Evolutionary conservation across 2,113 vertebrate species (phyloP).

Genomic region (Ciconia boyciana): DNA sequence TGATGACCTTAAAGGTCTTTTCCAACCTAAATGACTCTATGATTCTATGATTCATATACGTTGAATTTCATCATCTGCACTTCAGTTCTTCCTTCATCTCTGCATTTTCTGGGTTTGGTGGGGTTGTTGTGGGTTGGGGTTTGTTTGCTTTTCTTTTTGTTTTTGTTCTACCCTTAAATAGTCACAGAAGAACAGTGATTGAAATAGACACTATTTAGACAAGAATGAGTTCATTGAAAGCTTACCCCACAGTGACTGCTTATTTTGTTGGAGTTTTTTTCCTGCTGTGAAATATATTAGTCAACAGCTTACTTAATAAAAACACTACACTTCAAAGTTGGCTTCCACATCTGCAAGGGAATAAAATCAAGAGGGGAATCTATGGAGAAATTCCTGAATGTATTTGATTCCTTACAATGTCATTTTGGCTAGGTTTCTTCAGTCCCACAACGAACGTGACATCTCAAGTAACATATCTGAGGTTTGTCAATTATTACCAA

Average conservation of each 20-base stretch:
- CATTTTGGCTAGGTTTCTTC: not conserved
- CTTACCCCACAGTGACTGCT: not conserved
- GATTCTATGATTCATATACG: not conserved
- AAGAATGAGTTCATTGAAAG: not conserved
- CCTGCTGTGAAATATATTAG: not conserved
- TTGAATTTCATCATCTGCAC: not conserved
- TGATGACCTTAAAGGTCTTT: not conserved
- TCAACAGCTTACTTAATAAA: not conserved
- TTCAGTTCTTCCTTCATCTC: not conserved
- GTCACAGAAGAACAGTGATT: not conserved
- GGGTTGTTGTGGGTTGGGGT: not conserved
- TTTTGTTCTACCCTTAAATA: not conserved
- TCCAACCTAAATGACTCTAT: not conserved
- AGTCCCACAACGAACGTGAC: not conserved
- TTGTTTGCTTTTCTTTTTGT: not conserved
- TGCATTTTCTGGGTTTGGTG: not conserved
- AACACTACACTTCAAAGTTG: not conserved
- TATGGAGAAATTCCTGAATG: not conserved
- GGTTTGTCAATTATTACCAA: not conserved
- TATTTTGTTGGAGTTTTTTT: not conserved
- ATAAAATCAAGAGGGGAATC: not conserved
- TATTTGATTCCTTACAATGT: not conserved
- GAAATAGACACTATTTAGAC: not conserved
- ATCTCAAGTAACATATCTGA: not conserved
- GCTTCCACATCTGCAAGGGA: not conserved